Percentiles rank a stretch among this genome's conserved stretches.
Evolutionary conservation across 2,888 invertebrate genomes (phyloP).

Genomic region (Macroteleia sp.): DNA sequence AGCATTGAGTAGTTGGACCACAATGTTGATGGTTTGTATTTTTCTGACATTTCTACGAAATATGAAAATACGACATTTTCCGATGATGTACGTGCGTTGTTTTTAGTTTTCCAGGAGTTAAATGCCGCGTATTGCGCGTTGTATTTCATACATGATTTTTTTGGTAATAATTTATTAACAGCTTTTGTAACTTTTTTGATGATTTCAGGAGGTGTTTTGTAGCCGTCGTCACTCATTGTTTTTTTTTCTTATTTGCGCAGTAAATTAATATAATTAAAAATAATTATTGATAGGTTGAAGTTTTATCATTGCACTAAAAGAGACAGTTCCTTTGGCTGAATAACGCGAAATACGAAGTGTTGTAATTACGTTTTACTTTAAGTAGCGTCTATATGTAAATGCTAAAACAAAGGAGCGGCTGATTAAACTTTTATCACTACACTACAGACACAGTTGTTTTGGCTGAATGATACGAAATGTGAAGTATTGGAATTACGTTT

Average conservation of each 20-base stretch:
- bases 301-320: too few relatives aligned
- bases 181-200: background rate
- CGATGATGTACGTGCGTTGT: background rate
- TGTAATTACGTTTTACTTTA: too few relatives aligned
- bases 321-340: too few relatives aligned
- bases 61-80: constrained; percentile 37
- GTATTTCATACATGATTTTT: constrained; percentile 12
- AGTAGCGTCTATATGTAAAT: background rate
- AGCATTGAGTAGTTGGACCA: constrained; percentile 42
- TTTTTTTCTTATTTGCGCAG: too few relatives aligned
- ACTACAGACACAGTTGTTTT: too few relatives aligned
- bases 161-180: constrained; percentile 2
- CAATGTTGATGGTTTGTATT: constrained; percentile 35
- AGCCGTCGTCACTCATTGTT: constrained; percentile 11
- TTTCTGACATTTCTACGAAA: constrained; percentile 31
- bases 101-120: background rate
- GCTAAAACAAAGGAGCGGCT: background rate
- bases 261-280: too few relatives aligned
- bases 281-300: too few relatives aligned
- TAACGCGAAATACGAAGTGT: too few relatives aligned
- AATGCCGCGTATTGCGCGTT: constrained; percentile 8
- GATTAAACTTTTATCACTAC: too few relatives aligned
- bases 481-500: too few relatives aligned
- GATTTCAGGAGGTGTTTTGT: background rate
- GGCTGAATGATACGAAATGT: too few relatives aligned